phyloP scores from a whole-genome alignment of 2,797 vertebrate genomes.

The Cirrhinus mrigala region DNA sequence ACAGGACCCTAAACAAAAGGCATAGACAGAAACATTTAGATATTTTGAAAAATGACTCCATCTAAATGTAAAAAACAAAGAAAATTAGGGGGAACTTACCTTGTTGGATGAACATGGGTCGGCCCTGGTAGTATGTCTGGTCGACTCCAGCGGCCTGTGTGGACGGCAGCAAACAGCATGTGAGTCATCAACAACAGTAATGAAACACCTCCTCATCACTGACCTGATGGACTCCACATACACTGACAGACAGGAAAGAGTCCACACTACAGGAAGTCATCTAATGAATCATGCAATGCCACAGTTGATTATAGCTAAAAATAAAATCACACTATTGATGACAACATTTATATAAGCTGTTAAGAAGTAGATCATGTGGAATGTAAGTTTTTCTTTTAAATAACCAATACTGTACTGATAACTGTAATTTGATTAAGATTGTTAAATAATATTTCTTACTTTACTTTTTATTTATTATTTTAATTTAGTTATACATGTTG shows the following conservation, averaged over 20 bases:
- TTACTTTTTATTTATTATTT: background rate
- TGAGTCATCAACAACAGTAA: slow-evolving; percentile 50
- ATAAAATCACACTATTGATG: background rate
- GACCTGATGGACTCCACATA: slow-evolving; percentile 47
- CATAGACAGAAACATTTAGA: background rate
- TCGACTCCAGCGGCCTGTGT: slow-evolving; percentile 79
- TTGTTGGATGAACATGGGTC: slow-evolving; percentile 81
- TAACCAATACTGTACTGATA: no score
- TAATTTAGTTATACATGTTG: background rate
- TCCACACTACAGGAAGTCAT: background rate
- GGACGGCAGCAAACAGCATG: slow-evolving; percentile 70
- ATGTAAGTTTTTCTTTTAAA: background rate
- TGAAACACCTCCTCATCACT: slow-evolving; percentile 49
- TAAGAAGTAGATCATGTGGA: background rate
- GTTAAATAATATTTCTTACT: background rate
- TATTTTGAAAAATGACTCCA: background rate
- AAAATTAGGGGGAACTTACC: slow-evolving; percentile 71
- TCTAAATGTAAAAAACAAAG: background rate
- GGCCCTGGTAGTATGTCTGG: slow-evolving; percentile 94
- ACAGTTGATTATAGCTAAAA: background rate
- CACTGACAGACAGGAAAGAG: slow-evolving; percentile 46
- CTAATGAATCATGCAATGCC: no score
- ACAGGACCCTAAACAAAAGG: slow-evolving; percentile 82
- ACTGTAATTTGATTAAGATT: background rate
- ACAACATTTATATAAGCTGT: background rate